Conservation (phyloP, 2,888 invertebrate genomes). For the Alitta virens region DNA sequence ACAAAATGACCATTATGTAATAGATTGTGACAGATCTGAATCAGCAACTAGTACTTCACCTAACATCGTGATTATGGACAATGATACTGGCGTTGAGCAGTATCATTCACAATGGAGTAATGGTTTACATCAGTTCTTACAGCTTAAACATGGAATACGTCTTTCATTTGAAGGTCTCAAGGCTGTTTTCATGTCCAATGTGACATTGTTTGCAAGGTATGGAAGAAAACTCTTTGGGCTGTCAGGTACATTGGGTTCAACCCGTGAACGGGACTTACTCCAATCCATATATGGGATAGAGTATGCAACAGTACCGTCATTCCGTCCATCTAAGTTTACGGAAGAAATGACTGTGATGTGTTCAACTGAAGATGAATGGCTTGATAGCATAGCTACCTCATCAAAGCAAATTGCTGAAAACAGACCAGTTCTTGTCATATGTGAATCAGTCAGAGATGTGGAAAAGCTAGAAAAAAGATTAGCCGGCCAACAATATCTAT, state of each 20-base stretch:
- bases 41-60: slow-evolving; percentile 31
- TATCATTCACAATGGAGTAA: slow-evolving; percentile 23
- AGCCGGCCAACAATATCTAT: neutral
- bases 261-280: slow-evolving; percentile 41
- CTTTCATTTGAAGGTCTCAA: slow-evolving; percentile 20
- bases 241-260: slow-evolving; percentile 29
- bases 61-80: slow-evolving; percentile 29
- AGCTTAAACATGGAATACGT: slow-evolving; percentile 28
- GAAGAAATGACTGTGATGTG: slow-evolving; percentile 13
- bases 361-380: slow-evolving; percentile 4
- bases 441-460: slow-evolving; percentile 13
- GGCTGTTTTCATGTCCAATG: slow-evolving; percentile 29
- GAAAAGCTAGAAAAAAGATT: neutral
- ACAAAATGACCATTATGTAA: slow-evolving; percentile 26
- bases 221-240: slow-evolving; percentile 40
- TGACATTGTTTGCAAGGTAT: slow-evolving; percentile 22
- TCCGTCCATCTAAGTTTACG: slow-evolving; percentile 12
- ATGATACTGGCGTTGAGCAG: neutral
- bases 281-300: slow-evolving; percentile 17
- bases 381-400: neutral
- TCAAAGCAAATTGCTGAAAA: neutral
- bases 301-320: slow-evolving; percentile 21
- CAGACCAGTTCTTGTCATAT: slow-evolving; percentile 17
- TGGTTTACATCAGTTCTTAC: slow-evolving; percentile 31
- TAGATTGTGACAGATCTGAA: slow-evolving; percentile 23